Conservation (phyloP, 35 echinoderm and acorn worm genomes). For the Eucidaris tribuloides region DNA sequence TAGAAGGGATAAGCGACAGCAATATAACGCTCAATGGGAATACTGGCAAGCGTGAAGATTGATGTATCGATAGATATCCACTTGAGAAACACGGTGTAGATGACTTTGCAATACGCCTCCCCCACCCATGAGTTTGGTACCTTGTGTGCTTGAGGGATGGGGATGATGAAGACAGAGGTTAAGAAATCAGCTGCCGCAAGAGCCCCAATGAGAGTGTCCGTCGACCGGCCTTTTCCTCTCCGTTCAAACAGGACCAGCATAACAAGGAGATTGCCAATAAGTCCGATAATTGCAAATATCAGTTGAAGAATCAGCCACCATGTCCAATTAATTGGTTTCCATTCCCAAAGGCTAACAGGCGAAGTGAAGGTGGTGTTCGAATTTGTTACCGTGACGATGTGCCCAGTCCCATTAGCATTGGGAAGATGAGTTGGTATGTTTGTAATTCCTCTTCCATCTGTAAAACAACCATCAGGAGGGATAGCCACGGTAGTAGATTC, state of each 20-base stretch:
- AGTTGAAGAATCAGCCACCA: conserved; percentile 23
- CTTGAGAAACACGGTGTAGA: conserved; percentile 51
- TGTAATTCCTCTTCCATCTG: no score
- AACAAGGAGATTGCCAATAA: conserved; percentile 74
- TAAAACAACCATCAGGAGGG: no score
- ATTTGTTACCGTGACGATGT: no score
- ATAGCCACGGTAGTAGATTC: no score
- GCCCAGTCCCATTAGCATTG: no score
- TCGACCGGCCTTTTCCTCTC: conserved; percentile 31
- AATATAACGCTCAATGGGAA: conserved; percentile 82
- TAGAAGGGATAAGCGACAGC: conserved; percentile 80
- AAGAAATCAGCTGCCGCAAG: conserved; percentile 78
- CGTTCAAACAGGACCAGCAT: conserved; percentile 53
- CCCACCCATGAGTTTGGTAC: neutral
- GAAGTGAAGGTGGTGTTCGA: no score
- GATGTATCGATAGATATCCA: conserved; percentile 82
- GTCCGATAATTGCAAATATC: conserved; percentile 60
- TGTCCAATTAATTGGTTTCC: conserved; percentile 3
- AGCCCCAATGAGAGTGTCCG: conserved; percentile 71
- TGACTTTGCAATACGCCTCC: conserved; percentile 68
- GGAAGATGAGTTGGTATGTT: no score
- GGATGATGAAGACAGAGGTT: conserved; percentile 73
- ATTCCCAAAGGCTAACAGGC: no score
- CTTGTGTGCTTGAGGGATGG: conserved; percentile 24
- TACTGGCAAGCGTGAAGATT: conserved; percentile 64